Evolutionary conservation across 2,888 invertebrate genomes (phyloP).

Genomic region (Rapana venosa): DNA sequence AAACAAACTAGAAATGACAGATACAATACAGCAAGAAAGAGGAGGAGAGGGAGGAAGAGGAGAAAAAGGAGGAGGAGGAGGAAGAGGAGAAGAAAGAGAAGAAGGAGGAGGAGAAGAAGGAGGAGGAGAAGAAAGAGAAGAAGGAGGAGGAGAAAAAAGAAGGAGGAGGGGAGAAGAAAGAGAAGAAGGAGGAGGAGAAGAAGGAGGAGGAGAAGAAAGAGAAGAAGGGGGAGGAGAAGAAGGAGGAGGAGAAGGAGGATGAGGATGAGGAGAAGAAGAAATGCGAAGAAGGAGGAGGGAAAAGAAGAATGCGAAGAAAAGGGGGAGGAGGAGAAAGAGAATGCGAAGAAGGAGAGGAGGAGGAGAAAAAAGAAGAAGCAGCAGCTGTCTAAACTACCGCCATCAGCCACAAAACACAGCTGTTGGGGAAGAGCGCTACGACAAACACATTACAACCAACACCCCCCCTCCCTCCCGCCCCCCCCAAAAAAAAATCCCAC

Average conservation of each 20-base stretch:
- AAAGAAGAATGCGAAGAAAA: neutral
- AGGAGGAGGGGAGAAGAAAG: slow-evolving; percentile 13
- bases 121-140: neutral
- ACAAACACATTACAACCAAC: no score
- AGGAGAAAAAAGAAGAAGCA: neutral
- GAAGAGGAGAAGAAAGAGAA: neutral
- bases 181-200: neutral
- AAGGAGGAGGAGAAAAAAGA: neutral
- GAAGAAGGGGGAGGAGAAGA: neutral
- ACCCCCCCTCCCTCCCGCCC: no score
- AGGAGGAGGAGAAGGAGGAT: neutral
- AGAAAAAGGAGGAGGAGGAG: neutral
- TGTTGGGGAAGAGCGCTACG: no score
- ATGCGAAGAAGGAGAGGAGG: neutral
- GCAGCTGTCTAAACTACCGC: no score
- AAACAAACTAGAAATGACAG: neutral
- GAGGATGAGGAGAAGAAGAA: neutral
- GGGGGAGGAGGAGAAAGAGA: slow-evolving; percentile 12
- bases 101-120: neutral
- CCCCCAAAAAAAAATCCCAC: no score
- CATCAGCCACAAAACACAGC: no score
- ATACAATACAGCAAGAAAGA: neutral
- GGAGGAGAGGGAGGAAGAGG: no score
- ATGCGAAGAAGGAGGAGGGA: neutral
- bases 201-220: neutral